Conservation (phyloP, 2,797 vertebrate genomes). For the Dryobates pubescens region DNA sequence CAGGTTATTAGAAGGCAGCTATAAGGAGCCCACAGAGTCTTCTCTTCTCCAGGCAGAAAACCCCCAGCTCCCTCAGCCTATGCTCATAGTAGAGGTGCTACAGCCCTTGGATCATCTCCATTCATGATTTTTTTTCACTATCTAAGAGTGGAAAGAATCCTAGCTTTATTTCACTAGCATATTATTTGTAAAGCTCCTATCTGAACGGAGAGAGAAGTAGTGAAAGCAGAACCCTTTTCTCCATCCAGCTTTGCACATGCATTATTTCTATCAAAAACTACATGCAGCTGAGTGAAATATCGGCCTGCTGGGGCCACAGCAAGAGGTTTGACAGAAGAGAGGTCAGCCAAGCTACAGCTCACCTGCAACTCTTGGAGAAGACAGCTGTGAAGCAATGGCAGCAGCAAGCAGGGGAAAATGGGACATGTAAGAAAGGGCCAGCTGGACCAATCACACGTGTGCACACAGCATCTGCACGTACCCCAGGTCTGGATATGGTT, state of each 20-base stretch:
- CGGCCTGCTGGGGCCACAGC: slow-evolving; percentile 1
- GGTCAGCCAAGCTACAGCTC: slow-evolving; percentile 60
- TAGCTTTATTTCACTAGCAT: background rate
- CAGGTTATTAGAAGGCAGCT: too few relatives aligned
- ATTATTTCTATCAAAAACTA: background rate
- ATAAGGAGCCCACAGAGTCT: too few relatives aligned
- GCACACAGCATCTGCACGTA: background rate
- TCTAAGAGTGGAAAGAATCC: background rate
- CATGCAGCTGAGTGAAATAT: background rate
- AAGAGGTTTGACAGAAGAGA: background rate
- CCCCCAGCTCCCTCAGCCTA: too few relatives aligned
- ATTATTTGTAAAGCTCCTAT: background rate
- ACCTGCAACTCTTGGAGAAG: slow-evolving; percentile 47
- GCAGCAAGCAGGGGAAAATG: background rate
- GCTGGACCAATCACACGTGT: background rate
- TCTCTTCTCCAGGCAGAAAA: too few relatives aligned
- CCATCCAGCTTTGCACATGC: background rate
- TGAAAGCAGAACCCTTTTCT: background rate
- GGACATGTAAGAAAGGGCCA: background rate
- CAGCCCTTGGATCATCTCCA: background rate
- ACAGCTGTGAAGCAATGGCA: slow-evolving; percentile 32
- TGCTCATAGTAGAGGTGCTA: too few relatives aligned
- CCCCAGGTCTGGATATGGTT: background rate
- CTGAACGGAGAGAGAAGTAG: background rate
- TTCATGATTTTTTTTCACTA: background rate